Conservation (phyloP, 2,113 vertebrate species). For the Anser cygnoides region DNA sequence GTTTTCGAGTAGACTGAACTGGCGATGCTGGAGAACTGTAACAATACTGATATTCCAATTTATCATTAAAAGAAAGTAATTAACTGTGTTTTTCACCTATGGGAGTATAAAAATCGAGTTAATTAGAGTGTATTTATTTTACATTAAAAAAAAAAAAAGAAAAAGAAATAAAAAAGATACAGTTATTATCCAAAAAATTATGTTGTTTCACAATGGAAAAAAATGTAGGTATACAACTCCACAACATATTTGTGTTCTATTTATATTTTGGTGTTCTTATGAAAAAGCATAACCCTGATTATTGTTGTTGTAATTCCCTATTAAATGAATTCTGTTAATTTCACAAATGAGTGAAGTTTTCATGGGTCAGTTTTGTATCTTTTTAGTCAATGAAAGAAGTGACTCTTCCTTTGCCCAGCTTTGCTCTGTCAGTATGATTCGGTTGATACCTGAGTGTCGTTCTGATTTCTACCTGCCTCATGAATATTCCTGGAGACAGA, state of each 20-base stretch:
- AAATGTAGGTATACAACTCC: background rate
- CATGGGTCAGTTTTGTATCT: background rate
- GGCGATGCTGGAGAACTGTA: background rate
- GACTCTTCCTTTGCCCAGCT: background rate
- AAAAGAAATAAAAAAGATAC: no score
- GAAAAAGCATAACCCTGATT: background rate
- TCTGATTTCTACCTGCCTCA: background rate
- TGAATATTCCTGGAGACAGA: background rate
- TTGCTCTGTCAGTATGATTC: background rate
- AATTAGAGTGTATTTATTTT: background rate
- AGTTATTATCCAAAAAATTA: background rate
- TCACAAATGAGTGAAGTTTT: background rate
- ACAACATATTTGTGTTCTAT: background rate
- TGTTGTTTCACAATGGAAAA: background rate
- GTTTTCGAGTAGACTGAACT: background rate
- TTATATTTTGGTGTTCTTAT: background rate
- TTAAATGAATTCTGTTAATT: background rate
- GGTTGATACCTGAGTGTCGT: background rate
- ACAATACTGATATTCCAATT: background rate
- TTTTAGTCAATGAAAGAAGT: background rate
- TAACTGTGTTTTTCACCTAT: accelerated
- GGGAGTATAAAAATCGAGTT: background rate
- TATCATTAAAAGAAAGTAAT: background rate
- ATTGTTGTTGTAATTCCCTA: background rate
- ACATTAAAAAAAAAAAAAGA: no score